Percentiles rank a stretch among this genome's conserved stretches.
These are phyloP conservation scores for Caenorhabditis elegans DNA, from an alignment of 1,140 invertebrate genomes.

Conservation along the genomic window DNA sequence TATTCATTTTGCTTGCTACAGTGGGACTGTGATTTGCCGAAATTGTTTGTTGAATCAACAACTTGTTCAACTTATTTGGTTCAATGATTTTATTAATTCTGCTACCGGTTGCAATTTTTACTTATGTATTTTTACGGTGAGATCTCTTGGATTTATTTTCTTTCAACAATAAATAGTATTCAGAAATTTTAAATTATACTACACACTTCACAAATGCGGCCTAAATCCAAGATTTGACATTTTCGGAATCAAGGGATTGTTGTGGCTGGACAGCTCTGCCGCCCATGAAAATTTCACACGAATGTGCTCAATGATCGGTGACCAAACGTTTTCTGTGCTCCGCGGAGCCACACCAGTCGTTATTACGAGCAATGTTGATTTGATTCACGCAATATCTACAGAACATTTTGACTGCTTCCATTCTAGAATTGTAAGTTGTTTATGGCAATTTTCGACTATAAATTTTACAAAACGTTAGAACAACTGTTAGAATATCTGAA, in stretches of 20 bases:
- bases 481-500: no score
- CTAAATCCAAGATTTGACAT: background rate
- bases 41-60: background rate
- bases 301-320: background rate
- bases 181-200: background rate
- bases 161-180: background rate
- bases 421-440: conserved; percentile 17
- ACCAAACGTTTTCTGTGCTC: conserved; percentile 16
- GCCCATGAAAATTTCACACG: conserved; percentile 17
- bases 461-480: background rate
- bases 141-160: no score
- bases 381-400: conserved; percentile 29
- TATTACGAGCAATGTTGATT: conserved; percentile 27
- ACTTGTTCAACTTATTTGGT: background rate
- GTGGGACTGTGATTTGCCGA: background rate
- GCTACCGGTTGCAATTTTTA: background rate
- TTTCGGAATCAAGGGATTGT: background rate
- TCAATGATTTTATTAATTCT: background rate
- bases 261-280: background rate
- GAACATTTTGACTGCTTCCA: conserved; percentile 37
- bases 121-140: background rate
- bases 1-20: background rate
- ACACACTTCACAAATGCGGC: background rate
- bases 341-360: conserved; percentile 26
- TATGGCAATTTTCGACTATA: background rate